phyloP scores from a whole-genome alignment of 2,888 invertebrate species.

The Acutogordius australiensis region DNA sequence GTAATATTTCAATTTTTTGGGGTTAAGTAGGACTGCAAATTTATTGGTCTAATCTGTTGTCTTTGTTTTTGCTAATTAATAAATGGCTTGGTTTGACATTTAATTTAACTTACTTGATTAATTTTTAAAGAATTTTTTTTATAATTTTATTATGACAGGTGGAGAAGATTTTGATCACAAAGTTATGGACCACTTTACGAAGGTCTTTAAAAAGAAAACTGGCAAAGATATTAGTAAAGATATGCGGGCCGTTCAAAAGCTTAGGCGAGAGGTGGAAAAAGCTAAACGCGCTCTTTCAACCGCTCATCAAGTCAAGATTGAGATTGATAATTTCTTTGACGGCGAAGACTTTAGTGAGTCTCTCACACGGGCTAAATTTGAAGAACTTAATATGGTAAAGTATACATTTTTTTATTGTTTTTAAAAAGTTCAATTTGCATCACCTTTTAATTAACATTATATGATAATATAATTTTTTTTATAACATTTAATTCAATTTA shows the following conservation, averaged over 20 bases:
- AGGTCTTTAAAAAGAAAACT: slow-evolving; percentile 32
- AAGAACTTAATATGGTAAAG: slow-evolving; percentile 68
- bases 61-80: too few relatives aligned
- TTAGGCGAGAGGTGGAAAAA: slow-evolving; percentile 25
- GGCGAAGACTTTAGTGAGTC: slow-evolving; percentile 94
- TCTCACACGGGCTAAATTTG: slow-evolving; percentile 85
- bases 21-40: too few relatives aligned
- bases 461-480: too few relatives aligned
- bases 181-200: slow-evolving; percentile 61
- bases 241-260: slow-evolving; percentile 23
- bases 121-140: too few relatives aligned
- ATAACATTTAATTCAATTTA: slow-evolving; percentile 11
- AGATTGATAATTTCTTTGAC: slow-evolving; percentile 90
- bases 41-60: too few relatives aligned
- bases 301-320: slow-evolving; percentile 69
- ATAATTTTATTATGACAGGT: slow-evolving; percentile 26
- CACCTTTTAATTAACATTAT: too few relatives aligned
- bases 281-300: slow-evolving; percentile 45
- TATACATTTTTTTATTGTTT: slow-evolving; percentile 2
- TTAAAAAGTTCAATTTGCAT: background rate
- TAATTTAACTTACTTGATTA: too few relatives aligned
- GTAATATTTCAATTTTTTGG: too few relatives aligned
- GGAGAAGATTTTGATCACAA: slow-evolving; percentile 53
- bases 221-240: slow-evolving; percentile 24
- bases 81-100: too few relatives aligned